These are phyloP conservation scores for Camponotus fellah DNA, from an alignment of 2,888 invertebrate species.

Conservation along the genomic window DNA sequence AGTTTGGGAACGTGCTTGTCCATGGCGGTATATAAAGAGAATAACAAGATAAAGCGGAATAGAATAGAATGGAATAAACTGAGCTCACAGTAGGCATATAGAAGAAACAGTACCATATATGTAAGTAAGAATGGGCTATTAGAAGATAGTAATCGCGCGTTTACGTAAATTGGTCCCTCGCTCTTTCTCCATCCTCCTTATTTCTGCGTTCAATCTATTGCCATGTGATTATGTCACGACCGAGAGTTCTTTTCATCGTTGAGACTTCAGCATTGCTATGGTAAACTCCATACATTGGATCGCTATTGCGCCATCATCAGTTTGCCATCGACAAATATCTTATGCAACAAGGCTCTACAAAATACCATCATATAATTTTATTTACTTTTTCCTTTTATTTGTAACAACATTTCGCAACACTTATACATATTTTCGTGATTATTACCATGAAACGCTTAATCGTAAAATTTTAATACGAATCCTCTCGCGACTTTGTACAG, in stretches of 20 bases:
- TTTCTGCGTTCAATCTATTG: conserved; percentile 1
- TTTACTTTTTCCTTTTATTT: background rate
- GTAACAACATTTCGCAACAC: background rate
- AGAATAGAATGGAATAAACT: conserved; percentile 70
- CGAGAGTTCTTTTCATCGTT: background rate
- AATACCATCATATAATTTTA: background rate
- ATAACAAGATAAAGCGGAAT: conserved; percentile 64
- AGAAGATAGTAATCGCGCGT: conserved; percentile 48
- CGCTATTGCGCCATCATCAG: background rate
- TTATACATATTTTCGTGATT: background rate
- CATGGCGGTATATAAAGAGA: conserved; percentile 37
- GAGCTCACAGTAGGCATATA: conserved; percentile 30
- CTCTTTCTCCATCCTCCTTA: background rate
- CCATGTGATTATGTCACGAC: background rate
- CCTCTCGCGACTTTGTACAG: background rate
- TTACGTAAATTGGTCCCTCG: conserved; percentile 4
- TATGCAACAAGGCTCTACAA: background rate
- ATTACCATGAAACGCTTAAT: background rate
- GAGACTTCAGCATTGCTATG: background rate
- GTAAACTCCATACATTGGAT: background rate
- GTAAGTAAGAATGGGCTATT: conserved; percentile 50
- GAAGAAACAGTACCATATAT: conserved; percentile 44
- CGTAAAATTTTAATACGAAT: conserved; percentile 17
- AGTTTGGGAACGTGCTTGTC: conserved; percentile 57
- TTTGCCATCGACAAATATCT: background rate